Evolutionary conservation across 2,888 invertebrate genomes (phyloP), one percentile per base, ranked within the genome.

Genomic region (Lasius fuliginosus): DNA sequence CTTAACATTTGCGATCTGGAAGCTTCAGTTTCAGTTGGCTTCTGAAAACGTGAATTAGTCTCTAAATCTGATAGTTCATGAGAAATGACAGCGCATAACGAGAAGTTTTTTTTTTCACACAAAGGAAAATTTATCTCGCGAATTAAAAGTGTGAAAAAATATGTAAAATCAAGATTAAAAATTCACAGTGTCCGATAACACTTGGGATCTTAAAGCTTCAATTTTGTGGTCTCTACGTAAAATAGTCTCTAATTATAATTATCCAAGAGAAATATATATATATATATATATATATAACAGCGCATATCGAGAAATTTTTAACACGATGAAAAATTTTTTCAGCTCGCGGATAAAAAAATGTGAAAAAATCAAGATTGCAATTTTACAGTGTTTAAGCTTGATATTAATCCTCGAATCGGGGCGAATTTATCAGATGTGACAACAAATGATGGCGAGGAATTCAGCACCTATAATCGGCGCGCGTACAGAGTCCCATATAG

Each of bases 371-470:
- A 42, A 46, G 46, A 46, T 42, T 46, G 30, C 8, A 68, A 68
- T 68, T 68, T 68, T 30, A 23, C 23, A 23, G n/a, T 5, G 30
- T n/a, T 18, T 49, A 40, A n/a, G n/a, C 49, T 49, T 18, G 23
- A 8, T 33, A 12, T 69, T 33, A 69, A 33, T 36, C 33, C 33
- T n/a, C 33, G 53, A 49, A 53, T 69, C 2, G 9, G 11, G n/a
- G 33, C 68, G 46, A 42, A 46, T 71, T 79, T 23, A 60, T 60
- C 18, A 71, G 15, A 46, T 58, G n/a, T 23, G 79, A 71, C 15
- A 68, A 23, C 33, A 42, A 69, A 23, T 42, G 58, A 69, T 30
- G 40, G 18, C n/a, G 18, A 40, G n/a, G 33, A 33, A 42, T 23
- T 58, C 42, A 33, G 15, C 30, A 56, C n/a, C 11, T 60, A 12